These are phyloP conservation scores for Taxidea taxus DNA, from an alignment of 2,113 vertebrate genomes.

Conservation along the genomic window DNA sequence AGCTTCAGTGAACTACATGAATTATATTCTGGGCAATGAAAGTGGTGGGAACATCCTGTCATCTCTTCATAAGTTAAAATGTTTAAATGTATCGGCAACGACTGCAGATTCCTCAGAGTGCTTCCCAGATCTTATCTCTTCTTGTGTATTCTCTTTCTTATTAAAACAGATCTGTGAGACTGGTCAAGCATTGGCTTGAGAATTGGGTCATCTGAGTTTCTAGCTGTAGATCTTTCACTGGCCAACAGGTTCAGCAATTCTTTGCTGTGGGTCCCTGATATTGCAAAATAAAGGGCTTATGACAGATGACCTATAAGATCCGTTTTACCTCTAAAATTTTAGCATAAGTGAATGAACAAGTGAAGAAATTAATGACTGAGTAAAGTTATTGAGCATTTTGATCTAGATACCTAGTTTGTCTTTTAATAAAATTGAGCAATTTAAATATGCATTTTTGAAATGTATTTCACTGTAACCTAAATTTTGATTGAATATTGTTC, in stretches of 20 bases:
- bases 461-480: not conserved
- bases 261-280: not conserved
- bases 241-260: not conserved
- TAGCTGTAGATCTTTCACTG: not conserved
- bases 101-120: not conserved
- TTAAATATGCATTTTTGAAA: not conserved
- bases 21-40: not conserved
- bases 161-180: not conserved
- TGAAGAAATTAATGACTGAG: not conserved
- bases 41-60: not conserved
- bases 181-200: not conserved
- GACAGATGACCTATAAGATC: not conserved
- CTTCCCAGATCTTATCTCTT: not conserved
- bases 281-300: not conserved
- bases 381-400: not conserved
- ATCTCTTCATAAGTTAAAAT: not conserved
- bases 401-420: not conserved
- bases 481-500: not conserved
- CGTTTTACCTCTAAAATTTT: not conserved
- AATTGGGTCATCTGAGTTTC: not conserved
- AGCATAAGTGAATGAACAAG: not conserved
- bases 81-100: not conserved
- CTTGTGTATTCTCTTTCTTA: not conserved
- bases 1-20: not conserved
- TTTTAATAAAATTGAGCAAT: not conserved